These are phyloP conservation scores for Florisuga fusca DNA, from an alignment of 2,797 vertebrate genomes.

Conservation along the genomic window DNA sequence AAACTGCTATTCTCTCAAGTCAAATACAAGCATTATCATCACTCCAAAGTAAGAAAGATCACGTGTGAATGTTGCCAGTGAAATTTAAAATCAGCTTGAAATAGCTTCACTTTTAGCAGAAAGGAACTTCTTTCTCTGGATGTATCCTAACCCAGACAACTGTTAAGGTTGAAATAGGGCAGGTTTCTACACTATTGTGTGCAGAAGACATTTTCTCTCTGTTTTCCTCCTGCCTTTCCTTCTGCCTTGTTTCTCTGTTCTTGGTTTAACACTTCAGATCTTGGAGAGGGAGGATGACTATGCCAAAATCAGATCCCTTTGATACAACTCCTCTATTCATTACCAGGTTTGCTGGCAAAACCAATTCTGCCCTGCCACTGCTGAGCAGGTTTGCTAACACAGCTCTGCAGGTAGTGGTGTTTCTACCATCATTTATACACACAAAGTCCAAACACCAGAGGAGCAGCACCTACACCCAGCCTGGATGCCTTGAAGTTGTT, in stretches of 20 bases:
- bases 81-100: not conserved
- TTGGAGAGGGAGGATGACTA: not conserved
- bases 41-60: not conserved
- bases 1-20: constrained; percentile 1
- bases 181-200: not conserved
- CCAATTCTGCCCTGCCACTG: not conserved
- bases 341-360: not conserved
- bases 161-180: not conserved
- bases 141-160: not conserved
- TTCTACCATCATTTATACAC: rapidly evolving
- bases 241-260: not conserved
- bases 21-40: not conserved
- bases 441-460: not conserved
- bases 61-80: not conserved
- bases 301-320: rapidly evolving
- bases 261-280: not conserved
- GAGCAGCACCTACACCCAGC: not conserved
- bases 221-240: not conserved
- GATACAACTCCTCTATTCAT: not conserved
- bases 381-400: not conserved
- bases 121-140: not conserved
- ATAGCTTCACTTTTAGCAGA: not conserved
- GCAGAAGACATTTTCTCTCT: not conserved
- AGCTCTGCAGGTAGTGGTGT: not conserved
- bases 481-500: not conserved